phyloP scores from a whole-genome alignment of 2,888 invertebrate genomes.

The Tenodera sinensis region DNA sequence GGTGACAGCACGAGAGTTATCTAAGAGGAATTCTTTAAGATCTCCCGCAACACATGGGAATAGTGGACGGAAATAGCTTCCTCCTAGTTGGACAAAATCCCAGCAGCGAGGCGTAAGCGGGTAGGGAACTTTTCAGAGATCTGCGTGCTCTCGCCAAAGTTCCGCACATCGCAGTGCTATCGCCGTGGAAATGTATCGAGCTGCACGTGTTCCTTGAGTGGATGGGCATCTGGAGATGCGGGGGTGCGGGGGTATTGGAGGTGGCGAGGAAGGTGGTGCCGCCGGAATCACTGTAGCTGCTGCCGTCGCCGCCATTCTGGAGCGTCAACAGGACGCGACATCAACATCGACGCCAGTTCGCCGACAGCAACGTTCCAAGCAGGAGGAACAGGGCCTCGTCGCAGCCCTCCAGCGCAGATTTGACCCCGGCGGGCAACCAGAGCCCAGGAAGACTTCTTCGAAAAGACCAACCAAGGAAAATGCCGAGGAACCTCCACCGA shows the following conservation, averaged over 20 bases:
- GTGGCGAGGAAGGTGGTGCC: constrained; percentile 35
- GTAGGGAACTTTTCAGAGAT: background rate
- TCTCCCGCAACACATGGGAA: background rate
- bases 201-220: background rate
- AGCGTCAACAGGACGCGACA: constrained; percentile 40
- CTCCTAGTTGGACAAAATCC: background rate
- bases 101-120: background rate
- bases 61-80: background rate
- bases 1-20: background rate
- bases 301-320: constrained; percentile 50
- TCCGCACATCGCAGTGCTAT: background rate
- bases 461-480: background rate
- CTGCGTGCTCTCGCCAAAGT: background rate
- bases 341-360: constrained; percentile 45
- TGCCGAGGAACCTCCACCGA: background rate
- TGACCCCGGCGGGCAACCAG: background rate
- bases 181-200: background rate
- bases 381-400: background rate
- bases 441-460: background rate
- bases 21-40: background rate
- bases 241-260: background rate
- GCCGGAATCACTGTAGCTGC: constrained; percentile 59
- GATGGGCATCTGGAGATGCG: background rate
- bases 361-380: constrained; percentile 41
- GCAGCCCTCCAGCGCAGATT: background rate